Evolutionary conservation across 2,113 vertebrate species (phyloP), one percentile per base, ranked within the genome.

Genomic region (Otocyon megalotis): DNA sequence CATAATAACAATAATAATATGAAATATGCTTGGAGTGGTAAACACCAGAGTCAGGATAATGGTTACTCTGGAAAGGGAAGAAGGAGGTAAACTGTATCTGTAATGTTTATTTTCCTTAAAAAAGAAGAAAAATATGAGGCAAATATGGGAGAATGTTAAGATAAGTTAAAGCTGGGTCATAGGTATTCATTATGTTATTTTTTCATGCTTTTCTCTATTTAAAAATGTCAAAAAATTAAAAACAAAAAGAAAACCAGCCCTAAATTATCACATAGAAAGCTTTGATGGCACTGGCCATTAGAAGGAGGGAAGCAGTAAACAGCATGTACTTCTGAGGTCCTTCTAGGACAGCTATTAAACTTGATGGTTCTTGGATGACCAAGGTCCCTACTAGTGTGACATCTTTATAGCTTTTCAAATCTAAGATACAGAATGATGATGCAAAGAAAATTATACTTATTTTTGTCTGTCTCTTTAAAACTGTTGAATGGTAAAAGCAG

Each of bases 101-200:
- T 63, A 67, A 56, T 80, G 54, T 53, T 95, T 83, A 50, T 90
- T 90, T 96, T 93, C 2, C 8, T 50, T 63, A 67, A 83, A 62
- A 28, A 76, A 58, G 37, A 50, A 72, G 43, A 62, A 89, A 83
- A 67, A 58, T 37, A 9, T 16, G 48, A 92, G 72, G 37, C 60
- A 94, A 82, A 93, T 96, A 60, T 48, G 71, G 22, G 28, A 79
- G 28, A 85, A 69, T 72, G 63, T 94, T 94, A 58, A 94, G 89
- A 89, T 80, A 16, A 62, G 32, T 86, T 86, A 80, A 87, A 93
- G 28, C 72, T 84, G 63, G 24, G 20, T 71, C 53, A 77, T 76
- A 28, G 58, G 28, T 74, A 86, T 67, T 88, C 43, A 24, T 53
- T 72, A 11, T 63, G 50, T 89, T 88, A 74, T 54, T 79, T 62